Evolutionary conservation across 2,113 vertebrate genomes (phyloP).

Genomic region (Abramis brama): DNA sequence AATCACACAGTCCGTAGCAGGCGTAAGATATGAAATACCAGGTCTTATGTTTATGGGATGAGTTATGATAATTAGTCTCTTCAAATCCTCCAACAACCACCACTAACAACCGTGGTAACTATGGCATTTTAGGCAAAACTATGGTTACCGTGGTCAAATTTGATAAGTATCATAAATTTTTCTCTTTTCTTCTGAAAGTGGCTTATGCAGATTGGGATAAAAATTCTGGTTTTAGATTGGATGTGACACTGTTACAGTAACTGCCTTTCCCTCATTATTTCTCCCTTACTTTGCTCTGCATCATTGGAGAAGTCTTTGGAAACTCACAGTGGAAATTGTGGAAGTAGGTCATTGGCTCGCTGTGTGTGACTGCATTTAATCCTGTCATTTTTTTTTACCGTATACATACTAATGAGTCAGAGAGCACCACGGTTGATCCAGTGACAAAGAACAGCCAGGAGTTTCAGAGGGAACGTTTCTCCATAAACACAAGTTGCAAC

Average conservation of each 20-base stretch:
- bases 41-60: neutral
- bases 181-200: neutral
- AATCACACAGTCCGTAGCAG: no score
- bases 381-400: neutral
- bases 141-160: neutral
- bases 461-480: slow-evolving; percentile 18
- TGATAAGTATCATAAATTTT: neutral
- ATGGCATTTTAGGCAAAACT: neutral
- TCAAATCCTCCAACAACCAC: neutral
- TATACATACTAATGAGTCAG: slow-evolving; percentile 15
- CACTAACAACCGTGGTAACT: neutral
- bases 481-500: slow-evolving; percentile 16
- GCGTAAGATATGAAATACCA: neutral
- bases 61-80: neutral
- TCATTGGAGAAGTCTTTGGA: slow-evolving; percentile 11
- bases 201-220: neutral
- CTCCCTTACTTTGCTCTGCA: neutral
- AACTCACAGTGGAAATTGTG: slow-evolving; percentile 62
- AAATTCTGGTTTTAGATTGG: neutral
- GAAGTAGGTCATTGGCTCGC: slow-evolving; percentile 59
- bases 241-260: neutral
- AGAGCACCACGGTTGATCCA: neutral
- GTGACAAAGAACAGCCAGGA: slow-evolving; percentile 4
- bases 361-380: slow-evolving; percentile 27
- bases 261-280: slow-evolving; percentile 42